Percentiles rank a stretch among this genome's conserved stretches.
Evolutionary conservation across 2,113 vertebrate species (phyloP).

Genomic region (Micronisus gabar): DNA sequence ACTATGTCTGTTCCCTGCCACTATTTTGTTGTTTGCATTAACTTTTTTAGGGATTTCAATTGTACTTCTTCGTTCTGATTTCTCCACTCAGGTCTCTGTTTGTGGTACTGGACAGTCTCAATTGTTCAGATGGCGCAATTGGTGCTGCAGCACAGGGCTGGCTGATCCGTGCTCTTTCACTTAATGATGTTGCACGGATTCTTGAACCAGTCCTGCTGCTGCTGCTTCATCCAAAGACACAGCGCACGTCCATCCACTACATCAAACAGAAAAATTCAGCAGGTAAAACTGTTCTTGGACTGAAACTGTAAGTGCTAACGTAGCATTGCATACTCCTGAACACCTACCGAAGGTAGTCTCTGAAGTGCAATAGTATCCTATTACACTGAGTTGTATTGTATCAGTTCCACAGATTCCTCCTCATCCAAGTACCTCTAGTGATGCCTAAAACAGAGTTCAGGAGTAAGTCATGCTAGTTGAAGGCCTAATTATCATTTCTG

Average conservation of each 20-base stretch:
- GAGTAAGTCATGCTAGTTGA: not conserved
- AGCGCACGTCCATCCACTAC: constrained; percentile 85
- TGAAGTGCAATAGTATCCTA: not conserved
- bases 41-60: not conserved
- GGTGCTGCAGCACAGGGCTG: constrained; percentile 91
- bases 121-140: constrained; percentile 86
- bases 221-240: constrained; percentile 91
- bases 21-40: not conserved
- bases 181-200: constrained; percentile 88
- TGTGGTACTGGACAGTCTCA: constrained; percentile 93
- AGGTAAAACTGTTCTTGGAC: constrained; percentile 71
- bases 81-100: constrained; percentile 84
- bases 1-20: not conserved
- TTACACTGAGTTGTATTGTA: not conserved
- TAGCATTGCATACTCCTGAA: not conserved
- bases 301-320: not conserved
- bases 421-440: not conserved
- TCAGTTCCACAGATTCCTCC: not conserved
- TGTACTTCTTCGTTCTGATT: not conserved
- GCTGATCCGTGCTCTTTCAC: constrained; percentile 89
- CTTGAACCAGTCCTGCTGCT: constrained; percentile 93
- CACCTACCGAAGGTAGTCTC: not conserved
- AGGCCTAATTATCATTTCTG: not conserved
- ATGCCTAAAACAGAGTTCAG: not conserved
- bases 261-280: constrained; percentile 79